phyloP scores from a whole-genome alignment of 2,888 invertebrate species.

The Orgyia antiqua region DNA sequence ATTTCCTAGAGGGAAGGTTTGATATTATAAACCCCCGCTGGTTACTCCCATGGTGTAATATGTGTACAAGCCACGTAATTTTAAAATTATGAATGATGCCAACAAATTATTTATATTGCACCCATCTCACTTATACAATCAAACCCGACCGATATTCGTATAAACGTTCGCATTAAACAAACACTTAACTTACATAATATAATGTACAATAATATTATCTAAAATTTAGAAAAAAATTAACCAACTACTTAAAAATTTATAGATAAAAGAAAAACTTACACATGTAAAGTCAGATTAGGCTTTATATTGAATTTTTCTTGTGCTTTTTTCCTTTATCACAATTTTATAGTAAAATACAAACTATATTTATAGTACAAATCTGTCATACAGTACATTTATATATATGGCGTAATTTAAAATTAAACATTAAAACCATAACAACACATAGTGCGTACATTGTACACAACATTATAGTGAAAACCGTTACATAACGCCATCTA shows the following conservation, averaged over 20 bases:
- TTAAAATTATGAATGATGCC: too few relatives aligned
- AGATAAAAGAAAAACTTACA: slow-evolving; percentile 53
- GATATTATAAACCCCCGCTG: too few relatives aligned
- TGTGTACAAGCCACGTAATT: too few relatives aligned
- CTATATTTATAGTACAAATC: slow-evolving; percentile 55
- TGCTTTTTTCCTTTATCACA: slow-evolving; percentile 75
- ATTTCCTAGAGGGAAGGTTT: too few relatives aligned
- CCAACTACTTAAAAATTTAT: slow-evolving; percentile 48
- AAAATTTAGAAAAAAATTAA: slow-evolving; percentile 57
- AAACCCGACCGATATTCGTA: slow-evolving; percentile 40
- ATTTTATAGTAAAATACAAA: slow-evolving; percentile 33
- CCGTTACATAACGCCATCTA: too few relatives aligned
- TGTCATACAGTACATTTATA: slow-evolving; percentile 64
- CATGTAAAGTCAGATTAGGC: slow-evolving; percentile 67
- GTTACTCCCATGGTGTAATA: too few relatives aligned
- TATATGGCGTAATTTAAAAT: slow-evolving; percentile 40
- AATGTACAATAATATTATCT: slow-evolving; percentile 51
- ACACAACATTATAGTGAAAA: slow-evolving; percentile 24
- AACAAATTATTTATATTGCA: slow-evolving; percentile 59
- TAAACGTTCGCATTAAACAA: slow-evolving; percentile 45
- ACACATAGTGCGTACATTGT: slow-evolving; percentile 31
- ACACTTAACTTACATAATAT: slow-evolving; percentile 43
- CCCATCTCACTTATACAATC: slow-evolving; percentile 46
- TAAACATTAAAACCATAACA: slow-evolving; percentile 48
- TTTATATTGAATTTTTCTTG: slow-evolving; percentile 66